Percentiles rank a stretch among this genome's conserved stretches.
Conservation (phyloP, 1,140 invertebrate genomes). For the Paramacrobiotus metropolitanus region DNA sequence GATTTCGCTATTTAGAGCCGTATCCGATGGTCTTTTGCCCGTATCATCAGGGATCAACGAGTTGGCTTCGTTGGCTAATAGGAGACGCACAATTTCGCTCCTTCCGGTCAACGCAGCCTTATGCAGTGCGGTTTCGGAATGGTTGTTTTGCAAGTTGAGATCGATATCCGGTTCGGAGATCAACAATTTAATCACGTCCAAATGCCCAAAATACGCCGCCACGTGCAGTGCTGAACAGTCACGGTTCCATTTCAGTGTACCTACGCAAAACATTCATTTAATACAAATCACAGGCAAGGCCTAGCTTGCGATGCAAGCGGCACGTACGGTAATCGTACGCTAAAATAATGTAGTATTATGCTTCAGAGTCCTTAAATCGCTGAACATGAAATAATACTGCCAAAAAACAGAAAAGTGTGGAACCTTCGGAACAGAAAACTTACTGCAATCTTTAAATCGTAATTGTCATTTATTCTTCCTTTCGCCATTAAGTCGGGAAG, state of each 20-base stretch:
- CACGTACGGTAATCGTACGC: background rate
- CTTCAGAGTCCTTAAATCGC: background rate
- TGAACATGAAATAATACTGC: background rate
- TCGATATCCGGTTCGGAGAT: constrained; percentile 25
- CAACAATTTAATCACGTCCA: constrained; percentile 19
- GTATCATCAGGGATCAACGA: constrained; percentile 33
- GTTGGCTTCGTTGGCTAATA: constrained; percentile 25
- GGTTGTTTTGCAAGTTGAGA: constrained; percentile 25
- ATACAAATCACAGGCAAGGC: too few relatives aligned
- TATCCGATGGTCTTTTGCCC: constrained; percentile 31
- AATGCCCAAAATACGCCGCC: constrained; percentile 28
- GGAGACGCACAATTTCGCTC: constrained; percentile 24
- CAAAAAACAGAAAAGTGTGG: background rate
- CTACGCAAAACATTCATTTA: too few relatives aligned
- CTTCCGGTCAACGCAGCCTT: constrained; percentile 27
- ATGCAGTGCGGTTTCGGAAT: constrained; percentile 28
- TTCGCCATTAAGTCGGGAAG: too few relatives aligned
- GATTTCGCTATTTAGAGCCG: constrained; percentile 31
- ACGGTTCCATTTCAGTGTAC: constrained; percentile 26
- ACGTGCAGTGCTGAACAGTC: constrained; percentile 28
- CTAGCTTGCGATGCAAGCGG: too few relatives aligned
- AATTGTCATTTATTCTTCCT: too few relatives aligned
- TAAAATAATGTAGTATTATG: too few relatives aligned
- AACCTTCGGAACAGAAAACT: background rate
- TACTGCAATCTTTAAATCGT: too few relatives aligned